Conservation (phyloP, 2,113 vertebrate species). For the Megaceryle maxima region DNA sequence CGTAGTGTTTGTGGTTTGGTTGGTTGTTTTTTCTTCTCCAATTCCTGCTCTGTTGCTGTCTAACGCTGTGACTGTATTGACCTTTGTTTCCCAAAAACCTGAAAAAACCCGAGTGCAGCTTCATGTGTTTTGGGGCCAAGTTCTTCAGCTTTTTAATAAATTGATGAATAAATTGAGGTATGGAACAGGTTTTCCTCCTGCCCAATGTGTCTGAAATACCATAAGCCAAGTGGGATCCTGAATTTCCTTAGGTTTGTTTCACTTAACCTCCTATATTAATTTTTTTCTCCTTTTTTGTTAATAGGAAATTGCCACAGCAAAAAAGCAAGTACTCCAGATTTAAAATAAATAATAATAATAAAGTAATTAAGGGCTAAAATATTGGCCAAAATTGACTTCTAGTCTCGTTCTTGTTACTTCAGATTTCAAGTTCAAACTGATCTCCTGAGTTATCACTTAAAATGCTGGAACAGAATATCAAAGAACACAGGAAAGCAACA, state of each 20-base stretch:
- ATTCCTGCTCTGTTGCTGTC: neutral
- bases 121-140: neutral
- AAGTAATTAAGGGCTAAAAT: neutral
- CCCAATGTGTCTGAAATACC: neutral
- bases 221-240: neutral
- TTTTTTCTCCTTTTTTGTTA: neutral
- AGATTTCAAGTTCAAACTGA: neutral
- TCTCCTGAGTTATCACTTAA: neutral
- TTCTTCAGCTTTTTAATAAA: neutral
- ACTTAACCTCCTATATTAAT: neutral
- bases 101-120: neutral
- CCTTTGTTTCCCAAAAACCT: neutral
- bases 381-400: neutral
- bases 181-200: neutral
- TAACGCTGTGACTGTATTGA: neutral
- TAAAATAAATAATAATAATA: neutral
- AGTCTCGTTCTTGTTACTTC: neutral
- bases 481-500: neutral
- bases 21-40: neutral
- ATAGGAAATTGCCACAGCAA: neutral
- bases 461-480: neutral
- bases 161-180: neutral
- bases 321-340: neutral
- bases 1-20: neutral
- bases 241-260: neutral